phyloP scores from a whole-genome alignment of 1,140 invertebrate species.

The Mactra quadrangularis region DNA sequence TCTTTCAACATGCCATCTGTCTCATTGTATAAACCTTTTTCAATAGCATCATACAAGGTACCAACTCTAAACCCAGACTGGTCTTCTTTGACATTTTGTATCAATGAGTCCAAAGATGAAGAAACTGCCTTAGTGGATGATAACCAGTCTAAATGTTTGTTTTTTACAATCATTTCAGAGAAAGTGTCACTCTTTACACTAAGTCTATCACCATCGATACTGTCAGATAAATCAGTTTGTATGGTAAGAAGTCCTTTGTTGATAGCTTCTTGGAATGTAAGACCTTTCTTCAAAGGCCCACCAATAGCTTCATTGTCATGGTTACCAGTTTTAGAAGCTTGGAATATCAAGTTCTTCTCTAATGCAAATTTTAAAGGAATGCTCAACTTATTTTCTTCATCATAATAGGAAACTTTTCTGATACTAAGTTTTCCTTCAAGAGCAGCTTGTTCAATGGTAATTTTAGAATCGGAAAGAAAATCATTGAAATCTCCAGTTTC shows the following conservation, averaged over 20 bases:
- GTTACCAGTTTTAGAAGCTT: constrained; percentile 3
- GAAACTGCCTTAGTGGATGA: constrained; percentile 68
- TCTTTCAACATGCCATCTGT: constrained; percentile 87
- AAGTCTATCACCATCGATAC: constrained; percentile 18
- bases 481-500: constrained; percentile 81
- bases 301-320: background rate
- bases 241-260: constrained; percentile 84
- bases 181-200: constrained; percentile 60
- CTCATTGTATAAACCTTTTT: constrained; percentile 72
- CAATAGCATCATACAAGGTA: constrained; percentile 72
- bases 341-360: constrained; percentile 29
- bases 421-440: constrained; percentile 84
- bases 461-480: constrained; percentile 56
- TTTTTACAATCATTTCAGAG: constrained; percentile 46
- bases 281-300: constrained; percentile 87
- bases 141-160: constrained; percentile 55
- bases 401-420: constrained; percentile 52
- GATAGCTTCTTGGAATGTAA: constrained; percentile 89
- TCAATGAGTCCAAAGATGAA: constrained; percentile 75
- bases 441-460: constrained; percentile 86
- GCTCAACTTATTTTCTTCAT: constrained; percentile 30
- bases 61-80: constrained; percentile 64
- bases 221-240: constrained; percentile 10
- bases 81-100: constrained; percentile 66
- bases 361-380: constrained; percentile 48